These are phyloP conservation scores for Drosophila merina DNA, from an alignment of 2,888 invertebrate genomes.

Conservation along the genomic window DNA sequence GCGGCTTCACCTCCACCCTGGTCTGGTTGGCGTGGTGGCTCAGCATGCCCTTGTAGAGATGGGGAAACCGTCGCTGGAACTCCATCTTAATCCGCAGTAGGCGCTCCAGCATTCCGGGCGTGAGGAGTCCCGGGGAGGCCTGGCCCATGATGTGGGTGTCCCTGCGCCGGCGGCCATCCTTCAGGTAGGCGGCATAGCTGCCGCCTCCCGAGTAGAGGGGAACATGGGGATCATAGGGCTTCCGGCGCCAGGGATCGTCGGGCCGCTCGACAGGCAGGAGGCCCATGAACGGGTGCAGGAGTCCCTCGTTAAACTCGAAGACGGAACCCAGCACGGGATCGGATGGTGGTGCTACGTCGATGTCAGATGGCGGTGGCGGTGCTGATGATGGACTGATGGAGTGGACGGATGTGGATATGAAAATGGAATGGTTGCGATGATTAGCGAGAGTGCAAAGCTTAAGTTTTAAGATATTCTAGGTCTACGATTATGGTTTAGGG, in stretches of 20 bases:
- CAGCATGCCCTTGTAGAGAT: slow-evolving; percentile 73
- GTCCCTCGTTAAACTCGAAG: slow-evolving; percentile 46
- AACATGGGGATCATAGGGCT: slow-evolving; percentile 65
- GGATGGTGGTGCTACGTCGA: slow-evolving; percentile 24
- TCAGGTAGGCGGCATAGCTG: slow-evolving; percentile 71
- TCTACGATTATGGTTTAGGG: slow-evolving; percentile 1
- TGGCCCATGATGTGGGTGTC: slow-evolving; percentile 59
- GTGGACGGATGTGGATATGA: slow-evolving; percentile 44
- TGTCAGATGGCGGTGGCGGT: slow-evolving; percentile 35
- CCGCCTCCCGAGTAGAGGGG: slow-evolving; percentile 72
- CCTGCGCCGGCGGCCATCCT: slow-evolving; percentile 59
- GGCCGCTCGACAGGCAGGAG: slow-evolving; percentile 59
- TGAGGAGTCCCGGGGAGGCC: slow-evolving; percentile 49
- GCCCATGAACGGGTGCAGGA: slow-evolving; percentile 81
- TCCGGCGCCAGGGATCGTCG: slow-evolving; percentile 80
- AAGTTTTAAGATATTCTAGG: background rate
- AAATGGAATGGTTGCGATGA: slow-evolving; percentile 52
- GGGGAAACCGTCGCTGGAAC: slow-evolving; percentile 73
- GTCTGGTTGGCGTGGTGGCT: slow-evolving; percentile 61
- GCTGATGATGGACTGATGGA: slow-evolving; percentile 61
- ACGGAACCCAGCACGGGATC: slow-evolving; percentile 51
- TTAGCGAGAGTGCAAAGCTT: slow-evolving; percentile 3
- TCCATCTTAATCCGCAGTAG: slow-evolving; percentile 70
- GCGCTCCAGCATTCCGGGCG: slow-evolving; percentile 75
- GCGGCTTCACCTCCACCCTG: slow-evolving; percentile 65